Evolutionary conservation across 1,140 invertebrate species (phyloP).

Genomic region (Cotesia chilonis): DNA sequence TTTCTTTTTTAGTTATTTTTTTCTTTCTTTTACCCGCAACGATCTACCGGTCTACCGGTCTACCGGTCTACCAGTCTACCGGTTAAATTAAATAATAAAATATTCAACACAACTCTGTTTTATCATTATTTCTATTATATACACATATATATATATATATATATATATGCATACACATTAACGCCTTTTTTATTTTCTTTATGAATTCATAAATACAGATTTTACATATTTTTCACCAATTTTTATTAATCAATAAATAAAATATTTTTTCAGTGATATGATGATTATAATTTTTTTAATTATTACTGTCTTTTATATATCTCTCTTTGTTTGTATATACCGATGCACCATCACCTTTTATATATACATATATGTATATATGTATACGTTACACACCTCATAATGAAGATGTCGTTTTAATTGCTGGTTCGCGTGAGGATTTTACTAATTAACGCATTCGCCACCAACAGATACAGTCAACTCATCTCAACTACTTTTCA

Average conservation of each 20-base stretch:
- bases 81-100: conserved; percentile 67
- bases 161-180: background rate
- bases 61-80: background rate
- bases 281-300: too few relatives aligned
- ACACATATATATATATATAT: background rate
- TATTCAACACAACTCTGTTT: conserved; percentile 39
- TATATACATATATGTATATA: conserved; percentile 38
- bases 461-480: conserved; percentile 48
- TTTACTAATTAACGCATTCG: conserved; percentile 65
- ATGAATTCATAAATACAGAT: too few relatives aligned
- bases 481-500: conserved; percentile 18
- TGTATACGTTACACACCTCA: conserved; percentile 52
- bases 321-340: background rate
- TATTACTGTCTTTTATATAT: too few relatives aligned
- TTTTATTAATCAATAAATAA: too few relatives aligned
- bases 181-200: background rate
- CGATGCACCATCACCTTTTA: background rate
- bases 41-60: too few relatives aligned
- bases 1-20: too few relatives aligned
- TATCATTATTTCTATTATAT: conserved; percentile 30
- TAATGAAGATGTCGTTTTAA: conserved; percentile 67
- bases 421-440: conserved; percentile 64
- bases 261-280: too few relatives aligned
- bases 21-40: too few relatives aligned
- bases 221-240: too few relatives aligned